A percentile compares a stretch with the other conserved stretches of the same genome.
Conservation (phyloP, 2,888 invertebrate genomes). For the Balanococcus diminutus region DNA sequence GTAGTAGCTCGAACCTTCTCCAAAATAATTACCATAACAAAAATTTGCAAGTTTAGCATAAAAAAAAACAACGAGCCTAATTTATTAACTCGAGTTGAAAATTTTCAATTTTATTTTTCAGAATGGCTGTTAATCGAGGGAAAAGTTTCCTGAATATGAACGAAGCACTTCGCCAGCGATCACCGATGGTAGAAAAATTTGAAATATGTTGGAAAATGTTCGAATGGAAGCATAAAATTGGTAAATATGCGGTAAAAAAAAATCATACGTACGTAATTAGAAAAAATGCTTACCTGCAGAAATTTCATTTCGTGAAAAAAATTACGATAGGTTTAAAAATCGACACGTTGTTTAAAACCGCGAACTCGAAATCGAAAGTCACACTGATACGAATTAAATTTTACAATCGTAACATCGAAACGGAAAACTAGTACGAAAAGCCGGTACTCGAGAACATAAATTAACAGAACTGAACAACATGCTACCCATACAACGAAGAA, state of each 20-base stretch:
- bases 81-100: not conserved
- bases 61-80: not conserved
- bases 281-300: not conserved
- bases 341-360: slow-evolving; percentile 7
- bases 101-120: not conserved
- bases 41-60: not conserved
- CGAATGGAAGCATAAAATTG: not conserved
- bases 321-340: not conserved
- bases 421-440: not conserved
- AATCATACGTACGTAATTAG: not conserved
- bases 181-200: not conserved
- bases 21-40: too few species aligned
- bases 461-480: slow-evolving; percentile 38
- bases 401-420: not conserved
- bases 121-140: not conserved
- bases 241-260: not conserved
- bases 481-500: slow-evolving; percentile 19
- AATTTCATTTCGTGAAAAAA: not conserved
- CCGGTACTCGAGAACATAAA: slow-evolving; percentile 46
- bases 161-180: not conserved
- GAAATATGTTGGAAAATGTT: not conserved
- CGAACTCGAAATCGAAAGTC: slow-evolving; percentile 15
- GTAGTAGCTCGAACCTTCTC: too few species aligned
- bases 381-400: not conserved
- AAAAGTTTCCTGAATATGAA: not conserved